A percentile compares a stretch with the other conserved stretches of the same genome.
Conservation (phyloP, 1,140 invertebrate genomes). For the Melitaea cinxia region DNA sequence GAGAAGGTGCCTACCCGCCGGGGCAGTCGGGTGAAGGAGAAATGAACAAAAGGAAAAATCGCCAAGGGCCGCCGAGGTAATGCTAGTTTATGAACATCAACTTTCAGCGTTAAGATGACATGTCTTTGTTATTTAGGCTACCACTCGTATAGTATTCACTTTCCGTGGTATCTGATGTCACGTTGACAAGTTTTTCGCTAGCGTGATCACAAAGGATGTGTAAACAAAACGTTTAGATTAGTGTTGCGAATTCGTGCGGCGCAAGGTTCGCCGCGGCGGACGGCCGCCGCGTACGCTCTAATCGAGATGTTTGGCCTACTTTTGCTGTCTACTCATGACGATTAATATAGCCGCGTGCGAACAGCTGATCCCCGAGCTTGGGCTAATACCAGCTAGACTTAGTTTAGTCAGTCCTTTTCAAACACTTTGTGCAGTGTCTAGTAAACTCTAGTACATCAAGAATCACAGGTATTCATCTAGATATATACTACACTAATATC, state of each 20-base stretch:
- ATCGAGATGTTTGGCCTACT: conserved; percentile 78
- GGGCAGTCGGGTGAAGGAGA: conserved; percentile 81
- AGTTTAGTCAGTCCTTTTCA: conserved; percentile 29
- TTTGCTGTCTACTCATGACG: conserved; percentile 67
- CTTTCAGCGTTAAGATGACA: conserved; percentile 67
- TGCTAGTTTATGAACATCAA: conserved; percentile 62
- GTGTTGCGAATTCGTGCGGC: conserved; percentile 45
- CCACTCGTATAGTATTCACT: conserved; percentile 50
- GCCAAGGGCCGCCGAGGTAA: conserved; percentile 83
- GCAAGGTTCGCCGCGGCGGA: conserved; percentile 51
- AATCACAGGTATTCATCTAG: not conserved
- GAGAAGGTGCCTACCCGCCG: conserved; percentile 82
- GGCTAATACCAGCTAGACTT: conserved; percentile 32
- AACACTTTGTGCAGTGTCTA: conserved; percentile 3
- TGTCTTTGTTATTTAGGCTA: conserved; percentile 73
- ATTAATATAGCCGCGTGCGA: conserved; percentile 77
- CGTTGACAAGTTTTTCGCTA: conserved; percentile 62
- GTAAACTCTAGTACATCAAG: not conserved
- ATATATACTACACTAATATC: not conserved
- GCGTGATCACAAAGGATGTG: conserved; percentile 54
- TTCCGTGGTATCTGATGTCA: conserved; percentile 57
- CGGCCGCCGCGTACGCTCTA: conserved; percentile 54
- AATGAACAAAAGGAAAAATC: conserved; percentile 84
- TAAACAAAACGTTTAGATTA: conserved; percentile 68
- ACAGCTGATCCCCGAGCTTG: conserved; percentile 70